These are phyloP conservation scores for Oryctolagus cuniculus DNA, from an alignment of 2,113 vertebrate species.

Conservation along the genomic window mOryCun1.1 NC_091444.1:15032001-15032500, in stretches of 20 bases:
- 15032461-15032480: neutral
- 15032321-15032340: constrained; percentile 20
- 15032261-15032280: neutral
- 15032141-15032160: neutral
- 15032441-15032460: neutral
- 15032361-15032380: constrained; percentile 37
- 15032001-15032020: neutral
- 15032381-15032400: neutral
- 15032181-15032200: constrained; percentile 7
- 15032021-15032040: neutral
- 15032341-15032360: neutral
- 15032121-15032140: neutral
- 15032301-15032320: neutral
- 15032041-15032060: neutral
- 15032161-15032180: neutral
- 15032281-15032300: neutral
- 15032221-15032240: neutral
- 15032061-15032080: neutral
- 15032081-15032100: neutral
- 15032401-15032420: constrained; percentile 12
- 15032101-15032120: neutral
- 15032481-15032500: neutral
- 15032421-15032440: neutral
- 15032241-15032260: neutral
- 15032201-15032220: constrained; percentile 51